Base-by-base conservation (phyloP, 2,888 invertebrate species). In the Lepidonotus clava region DNA sequence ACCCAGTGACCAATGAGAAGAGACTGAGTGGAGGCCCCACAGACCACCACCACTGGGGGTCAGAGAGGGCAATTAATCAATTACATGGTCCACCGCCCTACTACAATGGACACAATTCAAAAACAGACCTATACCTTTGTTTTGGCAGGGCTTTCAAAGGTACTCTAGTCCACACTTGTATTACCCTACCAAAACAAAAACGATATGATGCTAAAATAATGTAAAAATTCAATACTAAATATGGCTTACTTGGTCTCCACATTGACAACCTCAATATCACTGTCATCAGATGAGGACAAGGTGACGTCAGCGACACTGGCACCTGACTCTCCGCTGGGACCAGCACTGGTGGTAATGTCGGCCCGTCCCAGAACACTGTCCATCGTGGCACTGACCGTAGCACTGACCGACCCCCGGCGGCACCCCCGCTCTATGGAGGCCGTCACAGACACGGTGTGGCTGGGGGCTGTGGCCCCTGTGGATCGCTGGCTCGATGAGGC, bases 211-310 rank as follows among this genome's bases (percentile, higher is more conserved):
- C 14, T 18, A 51, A 51, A 51, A 51, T 51, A 21, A n/a, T 51
- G 21, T 51, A 21, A 18, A 18, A 51, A 14, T 51, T 51, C 21
- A 14, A n/a, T n/a, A n/a, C n/a, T n/a, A n/a, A 85, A 28, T 4
- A 36, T 6, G 4, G 85, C 77, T 87, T 77, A 87, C 87, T 56
- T 85, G 2, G 87, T 87, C 21, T 86, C 87, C 11, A 87, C 87
- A 36, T 56, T 85, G n/a, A 87, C 86, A 1, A 87, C 87, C 46
- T 87, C 87, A 51, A 87, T 83, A 28, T 87, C 87, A 83, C 86
- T 86, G 36, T 87, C 87, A 56, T 87, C 87, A 38, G 87, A 85
- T 2, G 87, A 85, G 53, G 77, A 76, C 34, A 61, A 6, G 1
- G 80, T 56, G 36, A 86, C 71, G 28, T 71, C 80, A 2, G 80